Conservation (phyloP, 2,888 invertebrate species). For the Drosophila neonasuta region DNA sequence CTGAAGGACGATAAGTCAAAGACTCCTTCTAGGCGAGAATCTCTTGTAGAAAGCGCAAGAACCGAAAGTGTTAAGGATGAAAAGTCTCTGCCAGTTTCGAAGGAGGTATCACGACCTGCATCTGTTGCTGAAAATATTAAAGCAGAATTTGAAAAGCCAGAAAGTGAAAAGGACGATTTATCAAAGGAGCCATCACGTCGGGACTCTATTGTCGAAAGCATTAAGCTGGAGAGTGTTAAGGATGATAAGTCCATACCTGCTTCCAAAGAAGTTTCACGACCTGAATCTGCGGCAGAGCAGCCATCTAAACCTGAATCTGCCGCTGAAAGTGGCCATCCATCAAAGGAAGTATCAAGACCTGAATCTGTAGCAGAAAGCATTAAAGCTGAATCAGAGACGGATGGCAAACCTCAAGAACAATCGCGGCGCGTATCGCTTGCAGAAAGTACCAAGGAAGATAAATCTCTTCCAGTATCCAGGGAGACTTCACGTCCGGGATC, state of each 20-base stretch:
- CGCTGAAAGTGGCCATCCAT: conserved; percentile 27
- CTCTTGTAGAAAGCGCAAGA: conserved; percentile 18
- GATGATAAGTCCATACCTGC: conserved; percentile 17
- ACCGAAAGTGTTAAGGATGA: conserved; percentile 29
- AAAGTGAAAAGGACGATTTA: conserved; percentile 27
- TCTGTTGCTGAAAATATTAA: conserved; percentile 25
- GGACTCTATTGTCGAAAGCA: conserved; percentile 42
- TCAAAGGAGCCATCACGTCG: conserved; percentile 37
- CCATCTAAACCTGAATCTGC: conserved; percentile 39
- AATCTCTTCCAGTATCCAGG: conserved; percentile 21
- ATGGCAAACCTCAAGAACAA: conserved; percentile 37
- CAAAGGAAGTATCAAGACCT: conserved; percentile 27
- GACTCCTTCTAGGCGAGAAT: conserved; percentile 40
- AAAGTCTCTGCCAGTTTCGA: conserved; percentile 17
- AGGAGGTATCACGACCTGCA: conserved; percentile 46
- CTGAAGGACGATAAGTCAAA: conserved; percentile 31
- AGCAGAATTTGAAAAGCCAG: conserved; percentile 14
- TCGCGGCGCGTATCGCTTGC: conserved; percentile 20
- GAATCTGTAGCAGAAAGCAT: conserved; percentile 38
- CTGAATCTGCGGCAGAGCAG: conserved; percentile 34
- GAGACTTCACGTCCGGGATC: conserved; percentile 45
- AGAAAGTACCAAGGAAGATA: conserved; percentile 8
- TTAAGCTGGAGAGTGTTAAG: conserved; percentile 26
- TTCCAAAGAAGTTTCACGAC: conserved; percentile 41
- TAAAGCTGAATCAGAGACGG: conserved; percentile 34